Base-by-base conservation (phyloP, 1,140 invertebrate species). In the Bombus confusus region DNA sequence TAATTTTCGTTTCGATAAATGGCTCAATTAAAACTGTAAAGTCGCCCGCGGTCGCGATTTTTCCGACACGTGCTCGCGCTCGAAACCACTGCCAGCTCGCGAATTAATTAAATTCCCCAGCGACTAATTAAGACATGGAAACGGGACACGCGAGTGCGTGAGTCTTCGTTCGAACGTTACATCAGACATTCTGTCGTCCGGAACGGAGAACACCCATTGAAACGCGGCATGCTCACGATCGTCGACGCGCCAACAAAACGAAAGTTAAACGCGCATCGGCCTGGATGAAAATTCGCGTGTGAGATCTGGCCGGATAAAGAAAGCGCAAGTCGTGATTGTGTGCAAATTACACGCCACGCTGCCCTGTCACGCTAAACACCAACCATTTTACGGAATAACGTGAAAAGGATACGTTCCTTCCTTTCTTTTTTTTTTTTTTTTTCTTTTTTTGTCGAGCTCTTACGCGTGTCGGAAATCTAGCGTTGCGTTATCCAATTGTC, bases 11-110 rank as follows among this genome's bases (percentile, higher is more conserved):
- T 52, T 31, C 81, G n/a, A 78, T 83, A 81, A 88, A 85, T 85
- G 87, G 43, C 66, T 88, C 73, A 78, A 88, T 85, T 85, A 85
- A 88, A 88, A 73, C 2, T 76, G 57, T 66, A 83, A 76, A 66
- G n/a, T 13, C 22, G 4, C 12, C 28, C n/a, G 73, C n/a, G 12
- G 0, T 12, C 31, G 57, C n/a, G 37, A 18, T 68, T 68, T 71
- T 71, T n/a, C 2, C 57, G 9, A 28, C 52, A n/a, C 39, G 25
- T 8, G 28, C 39, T 43, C 80, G 37, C 18, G 13, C 41, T 22
- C 18, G 41, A 31, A 37, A 73, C 77, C 43, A 22, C 41, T n/a
- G 71, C 28, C 64, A 34, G 34, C 18, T 6, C 25, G 39, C 43
- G 72, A 74, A 85, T 87, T 88, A 88, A 88, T 88, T 88, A 78